These are phyloP conservation scores for Eucera pruinosa DNA, from an alignment of 2,888 invertebrate genomes.

Conservation along the genomic window DNA sequence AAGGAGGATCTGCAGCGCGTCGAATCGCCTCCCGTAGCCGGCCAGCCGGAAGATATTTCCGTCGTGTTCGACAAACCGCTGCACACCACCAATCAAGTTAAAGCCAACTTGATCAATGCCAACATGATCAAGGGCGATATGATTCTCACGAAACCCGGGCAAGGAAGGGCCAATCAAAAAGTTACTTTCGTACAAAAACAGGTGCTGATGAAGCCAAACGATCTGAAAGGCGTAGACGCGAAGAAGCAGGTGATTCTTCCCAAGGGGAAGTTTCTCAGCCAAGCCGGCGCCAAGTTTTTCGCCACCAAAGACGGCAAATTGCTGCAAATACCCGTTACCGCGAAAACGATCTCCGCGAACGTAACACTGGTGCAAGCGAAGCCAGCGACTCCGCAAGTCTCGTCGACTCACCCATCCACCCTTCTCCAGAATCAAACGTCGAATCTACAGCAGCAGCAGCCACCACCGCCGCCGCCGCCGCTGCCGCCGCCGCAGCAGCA, in stretches of 20 bases:
- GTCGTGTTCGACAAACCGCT: conserved; percentile 70
- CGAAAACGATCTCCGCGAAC: conserved; percentile 52
- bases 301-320: conserved; percentile 76
- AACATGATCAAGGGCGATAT: conserved; percentile 83
- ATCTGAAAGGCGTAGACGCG: conserved; percentile 71
- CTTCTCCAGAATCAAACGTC: conserved; percentile 30
- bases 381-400: conserved; percentile 39
- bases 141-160: conserved; percentile 82
- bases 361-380: conserved; percentile 49
- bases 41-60: conserved; percentile 66
- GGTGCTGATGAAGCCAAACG: conserved; percentile 76
- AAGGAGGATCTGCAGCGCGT: conserved; percentile 74
- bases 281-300: conserved; percentile 67
- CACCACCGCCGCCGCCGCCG: too few relatives aligned
- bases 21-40: conserved; percentile 38
- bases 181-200: conserved; percentile 81
- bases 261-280: conserved; percentile 71
- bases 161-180: conserved; percentile 78
- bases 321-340: conserved; percentile 60
- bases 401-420: conserved; percentile 52
- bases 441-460: conserved; percentile 56
- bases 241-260: conserved; percentile 76
- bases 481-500: too few relatives aligned
- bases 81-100: conserved; percentile 84
- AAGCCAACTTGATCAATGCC: conserved; percentile 85